A percentile compares a stretch with the other conserved stretches of the same genome.
Evolutionary conservation across 2,113 vertebrate species (phyloP).

Genomic region (Procapra przewalskii): DNA sequence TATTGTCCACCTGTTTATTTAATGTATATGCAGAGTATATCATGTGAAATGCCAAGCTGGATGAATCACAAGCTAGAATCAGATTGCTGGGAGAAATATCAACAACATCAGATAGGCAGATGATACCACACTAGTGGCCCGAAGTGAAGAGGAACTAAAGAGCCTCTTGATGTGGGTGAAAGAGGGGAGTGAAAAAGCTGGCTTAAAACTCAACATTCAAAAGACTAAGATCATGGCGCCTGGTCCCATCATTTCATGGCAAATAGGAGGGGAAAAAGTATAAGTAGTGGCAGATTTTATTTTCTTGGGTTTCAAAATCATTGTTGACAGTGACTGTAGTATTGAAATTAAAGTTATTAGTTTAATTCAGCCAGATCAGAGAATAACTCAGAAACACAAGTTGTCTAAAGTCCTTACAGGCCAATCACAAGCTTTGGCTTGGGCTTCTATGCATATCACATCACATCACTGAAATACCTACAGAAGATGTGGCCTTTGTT

Average conservation of each 20-base stretch:
- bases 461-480: neutral
- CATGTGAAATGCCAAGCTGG: neutral
- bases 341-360: neutral
- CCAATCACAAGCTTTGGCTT: neutral
- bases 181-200: neutral
- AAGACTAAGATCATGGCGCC: neutral
- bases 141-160: neutral
- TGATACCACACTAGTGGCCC: neutral
- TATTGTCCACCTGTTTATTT: neutral
- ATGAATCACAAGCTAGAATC: neutral
- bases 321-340: neutral
- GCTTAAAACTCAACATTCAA: neutral
- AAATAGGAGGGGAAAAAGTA: neutral
- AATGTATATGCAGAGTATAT: neutral
- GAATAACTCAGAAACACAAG: neutral
- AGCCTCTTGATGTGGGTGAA: neutral
- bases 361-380: constrained; percentile 36
- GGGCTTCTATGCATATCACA: neutral
- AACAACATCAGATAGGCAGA: neutral
- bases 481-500: neutral
- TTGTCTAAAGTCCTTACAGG: neutral
- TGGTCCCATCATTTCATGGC: neutral
- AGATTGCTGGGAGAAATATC: neutral
- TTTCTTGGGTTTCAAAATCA: neutral
- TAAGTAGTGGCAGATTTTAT: neutral